Base-by-base conservation (phyloP, 2,113 vertebrate genomes). In the Pseudolaguvia tuberculata region DNA sequence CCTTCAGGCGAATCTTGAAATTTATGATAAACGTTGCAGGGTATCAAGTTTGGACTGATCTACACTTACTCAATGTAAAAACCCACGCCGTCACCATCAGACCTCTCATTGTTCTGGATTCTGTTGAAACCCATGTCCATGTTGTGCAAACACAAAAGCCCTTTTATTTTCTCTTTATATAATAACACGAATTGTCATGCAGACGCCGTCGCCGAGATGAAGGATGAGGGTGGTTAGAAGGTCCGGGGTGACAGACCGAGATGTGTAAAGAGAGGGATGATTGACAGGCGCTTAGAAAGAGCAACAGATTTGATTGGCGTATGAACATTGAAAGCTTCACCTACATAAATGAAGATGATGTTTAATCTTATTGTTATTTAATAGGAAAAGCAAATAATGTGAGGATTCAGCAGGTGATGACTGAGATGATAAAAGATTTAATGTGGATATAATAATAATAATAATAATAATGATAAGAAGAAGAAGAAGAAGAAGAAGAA, bases 111-210 rank as follows among this genome's bases (percentile, higher is more conserved):
- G 72, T n/a, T 23, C 47, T 47, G 59, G 45, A 47, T 66, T 62
- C 61, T 55, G 58, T 63, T 53, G 20, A 53, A 74, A 52, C 14
- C 50, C 7, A 8, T 13, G 27, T 52, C 27, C 11, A 1, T 23
- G n/a, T 21, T 42, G 47, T 25, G 58, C 18, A 42, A 70, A 70
- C 69, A 57, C 25, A 9, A 51, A 63, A 25, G 31, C 13, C 29
- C 42, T 31, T 27, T 1, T 2, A 66, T 66, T 27, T 39, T 14
- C 39, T 42, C 39, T 25, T 21, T 12, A 39, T 1, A 57, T 61
- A 68, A 72, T 20, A 20, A 63, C 29, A 52, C 72, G 63, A 78
- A 80, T 18, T 39, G 20, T 52, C 47, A 39, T n/a, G 10, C 73
- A 39, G 42, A 59, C 47, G 70, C 77, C 61, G 75, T 17, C 68